A percentile compares a stretch with the other conserved stretches of the same genome.
phyloP scores from a whole-genome alignment of 2,888 invertebrate genomes.

The Andrena marginata region DNA sequence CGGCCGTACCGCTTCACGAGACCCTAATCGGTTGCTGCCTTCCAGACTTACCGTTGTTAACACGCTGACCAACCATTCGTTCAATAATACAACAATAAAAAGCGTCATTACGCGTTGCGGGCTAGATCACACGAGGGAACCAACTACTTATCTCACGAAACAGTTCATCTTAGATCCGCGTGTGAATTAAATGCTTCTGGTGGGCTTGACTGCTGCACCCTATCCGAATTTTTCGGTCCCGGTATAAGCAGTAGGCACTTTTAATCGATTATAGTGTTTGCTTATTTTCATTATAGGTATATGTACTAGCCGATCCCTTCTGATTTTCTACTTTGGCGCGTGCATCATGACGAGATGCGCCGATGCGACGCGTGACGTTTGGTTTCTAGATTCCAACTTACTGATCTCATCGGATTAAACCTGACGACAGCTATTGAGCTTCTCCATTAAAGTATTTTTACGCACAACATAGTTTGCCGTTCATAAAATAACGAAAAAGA shows the following conservation, averaged over 20 bases:
- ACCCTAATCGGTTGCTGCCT: conserved; percentile 76
- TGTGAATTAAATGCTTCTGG: neutral
- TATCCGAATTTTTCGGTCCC: neutral
- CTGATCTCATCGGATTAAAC: too few species aligned
- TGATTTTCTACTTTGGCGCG: neutral
- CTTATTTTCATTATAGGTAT: too few species aligned
- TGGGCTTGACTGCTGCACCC: too few species aligned
- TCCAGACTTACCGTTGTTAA: conserved; percentile 28
- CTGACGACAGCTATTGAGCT: too few species aligned
- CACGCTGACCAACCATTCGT: conserved; percentile 2
- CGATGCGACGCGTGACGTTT: too few species aligned
- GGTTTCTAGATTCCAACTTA: neutral
- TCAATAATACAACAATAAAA: neutral
- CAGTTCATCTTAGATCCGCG: neutral
- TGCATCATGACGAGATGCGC: neutral
- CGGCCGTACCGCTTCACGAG: conserved; percentile 84
- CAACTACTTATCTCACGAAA: neutral
- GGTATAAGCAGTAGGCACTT: neutral
- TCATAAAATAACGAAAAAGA: too few species aligned
- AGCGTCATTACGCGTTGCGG: neutral
- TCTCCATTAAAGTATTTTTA: too few species aligned
- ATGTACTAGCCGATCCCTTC: neutral
- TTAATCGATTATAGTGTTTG: neutral
- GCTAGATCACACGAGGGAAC: neutral
- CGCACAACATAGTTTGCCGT: too few species aligned